Base-by-base conservation (phyloP, 2,797 vertebrate species). In the Vespertilio murinus region DNA sequence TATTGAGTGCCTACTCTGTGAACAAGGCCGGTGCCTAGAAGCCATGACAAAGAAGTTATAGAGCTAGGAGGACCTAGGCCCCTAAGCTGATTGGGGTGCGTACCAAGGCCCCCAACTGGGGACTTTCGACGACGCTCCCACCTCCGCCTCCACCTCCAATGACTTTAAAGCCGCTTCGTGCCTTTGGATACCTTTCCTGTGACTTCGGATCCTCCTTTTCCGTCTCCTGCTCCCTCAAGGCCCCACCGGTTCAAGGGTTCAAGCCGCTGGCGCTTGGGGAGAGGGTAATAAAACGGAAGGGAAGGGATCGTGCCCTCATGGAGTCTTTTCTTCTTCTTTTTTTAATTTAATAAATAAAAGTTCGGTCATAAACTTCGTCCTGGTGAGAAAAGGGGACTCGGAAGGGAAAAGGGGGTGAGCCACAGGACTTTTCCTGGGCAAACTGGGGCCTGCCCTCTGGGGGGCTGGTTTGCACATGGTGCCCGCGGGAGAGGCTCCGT, bases 91-190 rank as follows among this genome's bases (percentile, higher is more conserved):
- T 89, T 78, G 88, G 78, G 82, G 75, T 89, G 79, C 42, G 45
- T n/a, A 47, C 67, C 81, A 20, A 77, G 35, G 18, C 33, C 42
- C 77, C 87, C 81, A 85, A 35, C 61, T 40, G 71, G 91, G 93
- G 93, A 95, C 90, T 94, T 87, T 87, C 30, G 42, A 11, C 4
- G 54, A 92, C 77, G 86, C 82, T 86, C 83, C 84, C 52, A 54
- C n/a, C 92, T 94, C 84, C 52, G 49, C n/a, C 92, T 94, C 30
- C 94, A 95, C 65, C 81, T 96, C 82, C 93, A 93, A 67, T 93
- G 95, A 97, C 96, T 97, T 96, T 95, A 89, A 95, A 96, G 88
- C 97, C 97, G 95, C 95, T 95, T 97, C 2, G 97, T 97, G 97
- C 97, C 97, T 97, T 97, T 74, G 90, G 93, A 95, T 91, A 64